Conservation (phyloP, 2,888 invertebrate species). For the Scaptomyza polygonia region DNA sequence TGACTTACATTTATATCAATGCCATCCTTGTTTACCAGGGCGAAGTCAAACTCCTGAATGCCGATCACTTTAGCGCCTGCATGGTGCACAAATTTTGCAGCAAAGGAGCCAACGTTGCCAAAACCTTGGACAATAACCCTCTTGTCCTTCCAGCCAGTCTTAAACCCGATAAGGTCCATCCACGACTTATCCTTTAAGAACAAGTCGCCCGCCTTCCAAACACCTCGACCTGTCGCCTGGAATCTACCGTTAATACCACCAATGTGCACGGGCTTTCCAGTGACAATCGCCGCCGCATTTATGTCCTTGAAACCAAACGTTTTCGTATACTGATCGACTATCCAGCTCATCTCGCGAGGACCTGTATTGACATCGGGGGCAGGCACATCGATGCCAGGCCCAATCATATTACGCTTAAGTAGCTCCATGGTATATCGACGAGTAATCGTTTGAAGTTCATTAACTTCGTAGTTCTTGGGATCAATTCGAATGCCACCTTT, state of each 20-base stretch:
- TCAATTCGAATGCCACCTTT: conserved; percentile 98
- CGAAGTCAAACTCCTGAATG: conserved; percentile 94
- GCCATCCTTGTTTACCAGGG: conserved; percentile 94
- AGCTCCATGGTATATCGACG: conserved; percentile 97
- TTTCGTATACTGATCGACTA: conserved; percentile 98
- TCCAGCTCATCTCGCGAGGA: conserved; percentile 99
- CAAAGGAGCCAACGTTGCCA: conserved; percentile 98
- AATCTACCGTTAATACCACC: conserved; percentile 99
- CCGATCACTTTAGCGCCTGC: conserved; percentile 97
- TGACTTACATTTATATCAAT: conserved; percentile 87
- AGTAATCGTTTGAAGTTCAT: conserved; percentile 98
- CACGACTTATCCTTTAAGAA: conserved; percentile 97
- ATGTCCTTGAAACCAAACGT: conserved; percentile 96
- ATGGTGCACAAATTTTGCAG: conserved; percentile 95
- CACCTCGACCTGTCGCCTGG: conserved; percentile 97
- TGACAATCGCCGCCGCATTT: conserved; percentile 98
- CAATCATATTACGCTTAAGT: conserved; percentile 92
- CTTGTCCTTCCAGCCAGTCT: conserved; percentile 98
- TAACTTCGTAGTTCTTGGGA: conserved; percentile 94
- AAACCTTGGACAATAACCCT: conserved; percentile 97
- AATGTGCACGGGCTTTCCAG: conserved; percentile 98
- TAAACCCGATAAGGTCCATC: conserved; percentile 95
- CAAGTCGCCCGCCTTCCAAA: conserved; percentile 96
- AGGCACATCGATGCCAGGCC: conserved; percentile 99
- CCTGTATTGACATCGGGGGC: conserved; percentile 99